These are phyloP conservation scores for Hirtodrosophila trivittata DNA, from an alignment of 2,888 invertebrate species.

Conservation along the genomic window DNA sequence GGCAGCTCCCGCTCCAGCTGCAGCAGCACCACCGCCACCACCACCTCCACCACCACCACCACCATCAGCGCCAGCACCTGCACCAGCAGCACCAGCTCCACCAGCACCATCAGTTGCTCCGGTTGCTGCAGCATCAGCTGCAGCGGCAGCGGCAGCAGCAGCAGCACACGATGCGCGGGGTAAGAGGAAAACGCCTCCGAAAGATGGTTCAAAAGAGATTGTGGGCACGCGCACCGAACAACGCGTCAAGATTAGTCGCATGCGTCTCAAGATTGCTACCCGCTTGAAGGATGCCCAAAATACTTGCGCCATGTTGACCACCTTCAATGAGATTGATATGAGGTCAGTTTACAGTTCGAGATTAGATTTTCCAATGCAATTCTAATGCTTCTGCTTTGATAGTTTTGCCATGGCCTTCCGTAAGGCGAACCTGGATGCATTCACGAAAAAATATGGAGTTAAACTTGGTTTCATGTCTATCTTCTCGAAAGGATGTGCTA, in stretches of 20 bases:
- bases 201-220: constrained; percentile 84
- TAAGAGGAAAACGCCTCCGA: no score
- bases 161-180: not conserved
- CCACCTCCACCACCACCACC: constrained; percentile 83
- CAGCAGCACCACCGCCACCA: constrained; percentile 81
- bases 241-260: constrained; percentile 99
- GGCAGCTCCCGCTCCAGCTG: constrained; percentile 70
- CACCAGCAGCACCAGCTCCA: not conserved
- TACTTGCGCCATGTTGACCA: constrained; percentile 99
- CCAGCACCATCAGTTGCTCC: constrained; percentile 54
- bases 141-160: constrained; percentile 85
- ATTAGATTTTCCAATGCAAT: no score
- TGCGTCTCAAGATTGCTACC: constrained; percentile 97
- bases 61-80: constrained; percentile 81
- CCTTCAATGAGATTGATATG: constrained; percentile 99
- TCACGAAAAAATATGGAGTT: constrained; percentile 95
- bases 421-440: constrained; percentile 93
- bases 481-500: constrained; percentile 96
- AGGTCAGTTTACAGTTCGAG: constrained; percentile 58
- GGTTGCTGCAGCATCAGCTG: constrained; percentile 85
- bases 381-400: constrained; percentile 7
- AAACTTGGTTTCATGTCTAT: constrained; percentile 99
- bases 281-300: constrained; percentile 99
- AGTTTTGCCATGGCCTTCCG: constrained; percentile 97
- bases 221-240: constrained; percentile 95